These are phyloP conservation scores for Daubentonia madagascariensis DNA, from an alignment of 2,113 vertebrate genomes.

Conservation along the genomic window DNA sequence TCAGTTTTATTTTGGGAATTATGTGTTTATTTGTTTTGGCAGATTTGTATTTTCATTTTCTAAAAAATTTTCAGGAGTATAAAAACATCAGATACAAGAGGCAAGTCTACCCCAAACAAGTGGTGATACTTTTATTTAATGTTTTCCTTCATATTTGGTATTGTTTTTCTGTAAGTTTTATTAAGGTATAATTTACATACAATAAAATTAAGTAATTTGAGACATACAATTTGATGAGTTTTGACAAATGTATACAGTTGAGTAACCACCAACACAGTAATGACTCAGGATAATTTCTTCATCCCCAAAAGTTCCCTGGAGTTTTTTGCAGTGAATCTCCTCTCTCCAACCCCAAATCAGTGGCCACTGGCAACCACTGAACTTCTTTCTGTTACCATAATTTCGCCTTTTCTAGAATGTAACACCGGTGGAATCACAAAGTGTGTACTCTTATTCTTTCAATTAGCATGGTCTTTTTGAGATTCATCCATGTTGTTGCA, in stretches of 20 bases:
- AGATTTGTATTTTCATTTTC: neutral
- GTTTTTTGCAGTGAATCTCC: neutral
- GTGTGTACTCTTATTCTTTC: neutral
- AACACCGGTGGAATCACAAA: neutral
- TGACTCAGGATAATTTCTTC: neutral
- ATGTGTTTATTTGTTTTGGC: neutral
- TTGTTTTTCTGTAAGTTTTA: neutral
- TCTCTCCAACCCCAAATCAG: neutral
- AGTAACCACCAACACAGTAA: neutral
- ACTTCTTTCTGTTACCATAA: neutral
- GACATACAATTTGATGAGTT: neutral
- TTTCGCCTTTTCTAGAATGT: neutral
- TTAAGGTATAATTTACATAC: neutral
- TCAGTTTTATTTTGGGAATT: neutral
- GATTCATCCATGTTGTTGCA: neutral
- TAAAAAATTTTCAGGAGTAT: neutral
- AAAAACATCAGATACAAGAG: neutral
- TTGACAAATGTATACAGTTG: neutral
- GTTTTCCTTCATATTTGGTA: neutral
- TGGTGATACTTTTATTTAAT: neutral
- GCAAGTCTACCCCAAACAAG: neutral
- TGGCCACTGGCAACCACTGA: too few species aligned
- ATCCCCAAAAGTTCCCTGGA: neutral
- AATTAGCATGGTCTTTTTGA: neutral
- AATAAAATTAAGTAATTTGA: neutral